Evolutionary conservation across 2,113 vertebrate genomes (phyloP).

Genomic region (Syngnathus floridae): DNA sequence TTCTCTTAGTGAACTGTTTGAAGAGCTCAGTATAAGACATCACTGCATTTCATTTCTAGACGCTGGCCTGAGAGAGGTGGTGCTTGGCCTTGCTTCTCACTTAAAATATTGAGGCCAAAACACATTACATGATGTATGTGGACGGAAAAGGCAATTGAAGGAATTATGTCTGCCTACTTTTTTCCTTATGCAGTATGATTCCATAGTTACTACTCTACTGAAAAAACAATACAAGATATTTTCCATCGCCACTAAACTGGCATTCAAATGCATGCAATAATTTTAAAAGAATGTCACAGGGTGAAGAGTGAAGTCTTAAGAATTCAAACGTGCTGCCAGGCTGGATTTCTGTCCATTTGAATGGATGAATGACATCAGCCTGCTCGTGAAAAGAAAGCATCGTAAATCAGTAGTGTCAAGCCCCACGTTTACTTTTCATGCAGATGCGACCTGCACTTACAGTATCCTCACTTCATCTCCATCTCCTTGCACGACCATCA

Average conservation of each 20-base stretch:
- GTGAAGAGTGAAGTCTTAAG: slow-evolving; percentile 3
- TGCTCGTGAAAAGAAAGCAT: not conserved
- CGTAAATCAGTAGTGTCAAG: not conserved
- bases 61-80: slow-evolving; percentile 32
- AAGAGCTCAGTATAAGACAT: slow-evolving; percentile 40
- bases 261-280: not conserved
- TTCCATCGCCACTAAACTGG: not conserved
- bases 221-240: not conserved
- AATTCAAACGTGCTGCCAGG: not conserved
- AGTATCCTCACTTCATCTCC: slow-evolving; percentile 8
- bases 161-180: not conserved
- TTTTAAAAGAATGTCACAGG: slow-evolving; percentile 24
- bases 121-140: slow-evolving; percentile 17
- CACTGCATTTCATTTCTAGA: slow-evolving; percentile 38
- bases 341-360: slow-evolving; percentile 9
- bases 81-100: slow-evolving; percentile 29
- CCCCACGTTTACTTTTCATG: slow-evolving; percentile 2
- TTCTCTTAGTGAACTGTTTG: slow-evolving; percentile 24
- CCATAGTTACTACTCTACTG: slow-evolving; percentile 7
- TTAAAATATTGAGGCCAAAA: slow-evolving; percentile 48
- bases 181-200: not conserved
- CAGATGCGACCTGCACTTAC: slow-evolving; percentile 22
- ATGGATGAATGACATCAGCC: slow-evolving; percentile 8
- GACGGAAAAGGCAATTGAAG: slow-evolving; percentile 7
- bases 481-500: slow-evolving; percentile 29